phyloP scores from a whole-genome alignment of 1,140 invertebrate genomes.

The Drosophila funebris region DNA sequence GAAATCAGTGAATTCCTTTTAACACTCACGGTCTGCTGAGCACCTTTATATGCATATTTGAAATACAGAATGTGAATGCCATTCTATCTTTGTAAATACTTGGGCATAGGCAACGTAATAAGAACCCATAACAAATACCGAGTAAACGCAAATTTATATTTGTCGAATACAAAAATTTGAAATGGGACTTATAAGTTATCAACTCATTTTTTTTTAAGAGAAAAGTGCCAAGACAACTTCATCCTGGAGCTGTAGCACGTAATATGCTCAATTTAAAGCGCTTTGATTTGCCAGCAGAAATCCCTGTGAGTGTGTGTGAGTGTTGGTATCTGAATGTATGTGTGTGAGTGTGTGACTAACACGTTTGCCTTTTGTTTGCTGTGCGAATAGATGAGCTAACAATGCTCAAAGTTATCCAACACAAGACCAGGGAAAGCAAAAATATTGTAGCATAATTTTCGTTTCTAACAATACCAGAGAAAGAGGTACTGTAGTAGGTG shows the following conservation, averaged over 20 bases:
- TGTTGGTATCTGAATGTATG: conserved; percentile 6
- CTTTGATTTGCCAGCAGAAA: conserved; percentile 62
- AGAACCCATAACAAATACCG: no score
- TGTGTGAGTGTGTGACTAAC: conserved; percentile 43
- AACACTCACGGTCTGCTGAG: no score
- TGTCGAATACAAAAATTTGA: not conserved
- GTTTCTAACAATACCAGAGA: conserved; percentile 68
- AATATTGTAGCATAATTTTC: conserved; percentile 82
- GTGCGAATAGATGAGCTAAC: conserved; percentile 72
- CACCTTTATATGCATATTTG: no score
- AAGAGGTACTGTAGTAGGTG: not conserved
- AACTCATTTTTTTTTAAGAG: not conserved
- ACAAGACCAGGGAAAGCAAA: conserved; percentile 47
- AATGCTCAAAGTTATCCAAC: conserved; percentile 43
- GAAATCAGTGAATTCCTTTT: no score
- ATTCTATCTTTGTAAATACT: no score
- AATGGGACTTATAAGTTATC: not conserved
- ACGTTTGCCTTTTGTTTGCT: conserved; percentile 74
- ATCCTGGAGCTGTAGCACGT: not conserved
- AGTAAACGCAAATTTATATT: not conserved
- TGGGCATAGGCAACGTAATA: no score
- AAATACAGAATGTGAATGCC: no score
- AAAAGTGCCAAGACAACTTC: not conserved
- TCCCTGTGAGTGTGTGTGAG: conserved; percentile 13
- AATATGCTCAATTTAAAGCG: conserved; percentile 73